Percentiles rank a stretch among this genome's conserved stretches.
Evolutionary conservation across 2,113 vertebrate species (phyloP).

Genomic region (Ifrita kowaldi): DNA sequence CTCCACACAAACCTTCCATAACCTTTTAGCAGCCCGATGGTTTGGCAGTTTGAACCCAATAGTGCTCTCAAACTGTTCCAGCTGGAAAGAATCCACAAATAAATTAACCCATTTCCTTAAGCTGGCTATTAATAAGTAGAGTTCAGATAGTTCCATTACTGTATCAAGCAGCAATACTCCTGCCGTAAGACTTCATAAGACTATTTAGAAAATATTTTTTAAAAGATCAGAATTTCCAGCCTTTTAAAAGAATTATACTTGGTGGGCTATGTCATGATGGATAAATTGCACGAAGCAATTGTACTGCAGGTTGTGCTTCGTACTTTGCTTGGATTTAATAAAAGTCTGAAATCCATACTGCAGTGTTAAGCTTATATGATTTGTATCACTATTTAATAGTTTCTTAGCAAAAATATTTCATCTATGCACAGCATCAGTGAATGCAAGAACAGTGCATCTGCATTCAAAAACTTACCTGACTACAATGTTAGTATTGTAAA

Average conservation of each 20-base stretch:
- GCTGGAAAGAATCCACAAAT: slow-evolving; percentile 71
- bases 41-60: slow-evolving; percentile 97
- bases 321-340: not conserved
- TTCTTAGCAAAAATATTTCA: not conserved
- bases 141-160: not conserved
- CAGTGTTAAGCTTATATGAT: not conserved
- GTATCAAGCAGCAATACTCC: not conserved
- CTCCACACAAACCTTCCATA: slow-evolving; percentile 99
- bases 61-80: slow-evolving; percentile 97
- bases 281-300: not conserved
- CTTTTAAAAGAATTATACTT: not conserved
- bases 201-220: not conserved
- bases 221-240: not conserved
- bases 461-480: not conserved
- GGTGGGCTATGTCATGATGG: not conserved
- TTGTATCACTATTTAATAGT: not conserved
- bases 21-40: slow-evolving; percentile 90
- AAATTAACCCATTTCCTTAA: slow-evolving; percentile 27
- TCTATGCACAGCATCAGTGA: not conserved
- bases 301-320: not conserved
- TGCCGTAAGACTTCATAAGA: not conserved
- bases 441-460: not conserved
- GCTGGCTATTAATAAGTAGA: not conserved
- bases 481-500: not conserved
- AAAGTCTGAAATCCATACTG: not conserved